phyloP scores from a whole-genome alignment of 2,113 vertebrate genomes.

The Emydocephalus ijimae region DNA sequence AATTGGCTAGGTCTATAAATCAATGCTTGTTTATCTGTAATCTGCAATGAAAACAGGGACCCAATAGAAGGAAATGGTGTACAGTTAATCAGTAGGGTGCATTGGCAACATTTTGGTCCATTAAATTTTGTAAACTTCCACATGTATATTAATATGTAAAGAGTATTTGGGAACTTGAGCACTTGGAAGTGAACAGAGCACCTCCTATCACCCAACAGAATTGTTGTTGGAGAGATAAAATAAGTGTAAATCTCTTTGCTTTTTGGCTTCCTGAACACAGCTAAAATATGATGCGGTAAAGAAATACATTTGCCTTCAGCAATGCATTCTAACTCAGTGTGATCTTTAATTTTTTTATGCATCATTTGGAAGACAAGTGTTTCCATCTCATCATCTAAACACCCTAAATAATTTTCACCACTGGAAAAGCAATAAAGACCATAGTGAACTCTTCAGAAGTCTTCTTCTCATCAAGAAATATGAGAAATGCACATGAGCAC shows the following conservation, averaged over 20 bases:
- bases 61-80: neutral
- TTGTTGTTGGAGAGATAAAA: neutral
- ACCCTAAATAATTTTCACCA: neutral
- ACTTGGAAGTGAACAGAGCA: neutral
- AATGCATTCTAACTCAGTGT: neutral
- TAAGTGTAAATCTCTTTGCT: neutral
- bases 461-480: neutral
- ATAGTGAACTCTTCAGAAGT: neutral
- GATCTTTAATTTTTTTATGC: neutral
- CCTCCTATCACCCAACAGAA: neutral
- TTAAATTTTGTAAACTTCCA: neutral
- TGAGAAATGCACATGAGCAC: neutral
- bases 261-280: neutral
- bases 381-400: neutral
- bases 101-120: neutral
- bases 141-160: neutral
- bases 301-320: neutral
- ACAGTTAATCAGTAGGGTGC: neutral
- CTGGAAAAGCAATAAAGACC: neutral
- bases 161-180: neutral
- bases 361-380: neutral
- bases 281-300: neutral
- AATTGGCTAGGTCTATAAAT: neutral
- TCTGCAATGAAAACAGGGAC: neutral
- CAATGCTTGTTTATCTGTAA: neutral